phyloP scores from a whole-genome alignment of 2,797 vertebrate genomes.

The Remorina albescens region DNA sequence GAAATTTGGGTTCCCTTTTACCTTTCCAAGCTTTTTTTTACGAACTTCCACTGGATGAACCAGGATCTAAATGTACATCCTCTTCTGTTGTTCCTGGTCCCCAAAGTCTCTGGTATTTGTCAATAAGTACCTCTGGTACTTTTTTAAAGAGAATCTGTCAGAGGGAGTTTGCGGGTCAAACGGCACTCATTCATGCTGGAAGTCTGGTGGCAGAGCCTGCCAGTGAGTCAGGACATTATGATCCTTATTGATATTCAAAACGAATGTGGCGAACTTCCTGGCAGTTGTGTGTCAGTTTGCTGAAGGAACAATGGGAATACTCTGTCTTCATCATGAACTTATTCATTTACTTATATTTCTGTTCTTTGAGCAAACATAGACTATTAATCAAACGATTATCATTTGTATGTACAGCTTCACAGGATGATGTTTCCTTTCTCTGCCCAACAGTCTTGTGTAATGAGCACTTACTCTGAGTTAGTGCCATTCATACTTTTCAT shows the following conservation, averaged over 20 bases:
- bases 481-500: conserved; percentile 21
- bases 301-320: background rate
- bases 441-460: background rate
- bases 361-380: background rate
- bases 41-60: background rate
- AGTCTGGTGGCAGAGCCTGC: background rate
- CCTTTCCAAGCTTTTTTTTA: too few species aligned
- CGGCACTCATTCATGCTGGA: conserved; percentile 7
- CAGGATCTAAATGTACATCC: background rate
- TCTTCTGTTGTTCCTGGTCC: background rate
- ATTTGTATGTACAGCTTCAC: background rate
- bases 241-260: conserved; percentile 5
- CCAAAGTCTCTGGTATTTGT: too few species aligned
- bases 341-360: background rate
- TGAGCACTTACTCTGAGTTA: conserved; percentile 9
- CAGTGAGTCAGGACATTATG: conserved; percentile 3
- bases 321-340: background rate
- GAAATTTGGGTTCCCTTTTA: too few species aligned
- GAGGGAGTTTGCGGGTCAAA: too few species aligned
- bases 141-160: too few species aligned
- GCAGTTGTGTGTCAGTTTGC: background rate
- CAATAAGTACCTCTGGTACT: too few species aligned
- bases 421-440: background rate
- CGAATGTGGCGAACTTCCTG: background rate
- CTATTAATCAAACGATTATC: background rate